phyloP scores from a whole-genome alignment of 2,888 invertebrate species.

The Tiliacea citrago region DNA sequence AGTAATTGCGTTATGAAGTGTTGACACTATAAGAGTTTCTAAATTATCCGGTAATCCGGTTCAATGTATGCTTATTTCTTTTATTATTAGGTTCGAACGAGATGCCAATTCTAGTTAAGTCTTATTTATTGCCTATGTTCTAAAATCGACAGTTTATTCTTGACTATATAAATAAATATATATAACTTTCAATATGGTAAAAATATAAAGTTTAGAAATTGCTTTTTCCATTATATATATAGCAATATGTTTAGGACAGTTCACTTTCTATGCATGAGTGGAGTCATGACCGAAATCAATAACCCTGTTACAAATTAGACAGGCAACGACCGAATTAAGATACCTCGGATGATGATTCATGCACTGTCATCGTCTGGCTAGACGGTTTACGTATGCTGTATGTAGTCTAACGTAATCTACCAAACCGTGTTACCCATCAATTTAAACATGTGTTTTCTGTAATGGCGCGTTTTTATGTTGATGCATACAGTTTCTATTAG shows the following conservation, averaged over 20 bases:
- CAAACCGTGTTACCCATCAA: constrained; percentile 2
- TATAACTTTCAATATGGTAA: neutral
- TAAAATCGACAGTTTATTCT: neutral
- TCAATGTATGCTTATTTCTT: constrained; percentile 8
- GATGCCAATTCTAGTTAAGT: neutral
- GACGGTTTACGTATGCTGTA: neutral
- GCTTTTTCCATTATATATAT: too few relatives aligned
- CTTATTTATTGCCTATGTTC: neutral
- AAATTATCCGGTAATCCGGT: constrained; percentile 1
- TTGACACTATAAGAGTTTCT: too few relatives aligned
- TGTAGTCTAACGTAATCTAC: neutral
- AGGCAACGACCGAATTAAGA: constrained; percentile 52
- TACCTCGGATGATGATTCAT: constrained; percentile 69
- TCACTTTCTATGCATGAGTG: constrained; percentile 69
- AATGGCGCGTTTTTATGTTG: neutral
- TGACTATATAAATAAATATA: neutral
- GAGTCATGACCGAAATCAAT: constrained; percentile 68
- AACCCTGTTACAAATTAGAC: constrained; percentile 63
- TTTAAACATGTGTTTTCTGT: neutral
- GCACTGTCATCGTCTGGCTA: constrained; percentile 11
- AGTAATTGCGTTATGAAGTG: constrained; percentile 2
- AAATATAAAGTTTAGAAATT: too few relatives aligned
- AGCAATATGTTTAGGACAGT: constrained; percentile 38
- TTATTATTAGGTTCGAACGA: neutral
- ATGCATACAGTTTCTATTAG: too few relatives aligned